Evolutionary conservation across 2,113 vertebrate species (phyloP).

Genomic region (Eira barbara): DNA sequence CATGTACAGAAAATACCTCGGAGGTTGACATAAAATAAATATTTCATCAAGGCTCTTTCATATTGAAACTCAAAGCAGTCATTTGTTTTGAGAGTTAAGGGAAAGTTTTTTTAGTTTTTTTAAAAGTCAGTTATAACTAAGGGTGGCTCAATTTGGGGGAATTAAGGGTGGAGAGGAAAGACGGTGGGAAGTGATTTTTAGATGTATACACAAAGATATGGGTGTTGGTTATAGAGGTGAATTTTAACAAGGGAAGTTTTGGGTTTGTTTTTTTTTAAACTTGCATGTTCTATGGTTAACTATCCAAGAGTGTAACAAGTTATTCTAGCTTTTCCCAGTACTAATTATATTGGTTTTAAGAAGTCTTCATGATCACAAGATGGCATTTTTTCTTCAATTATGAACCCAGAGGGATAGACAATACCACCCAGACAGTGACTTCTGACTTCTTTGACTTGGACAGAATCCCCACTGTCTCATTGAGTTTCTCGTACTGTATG

Average conservation of each 20-base stretch:
- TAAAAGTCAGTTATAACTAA: background rate
- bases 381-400: conserved; percentile 29
- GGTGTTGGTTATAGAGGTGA: background rate
- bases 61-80: conserved; percentile 4
- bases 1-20: conserved; percentile 64
- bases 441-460: background rate
- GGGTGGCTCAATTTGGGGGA: background rate
- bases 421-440: background rate
- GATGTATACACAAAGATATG: background rate
- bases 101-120: background rate
- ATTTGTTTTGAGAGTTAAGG: conserved; percentile 33
- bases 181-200: conserved; percentile 23
- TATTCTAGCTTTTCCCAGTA: conserved; percentile 23
- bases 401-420: conserved; percentile 34
- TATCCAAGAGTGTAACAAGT: conserved; percentile 21
- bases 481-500: conserved; percentile 57
- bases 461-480: background rate
- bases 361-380: conserved; percentile 5
- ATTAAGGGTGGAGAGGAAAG: background rate
- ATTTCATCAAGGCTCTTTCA: background rate
- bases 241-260: background rate
- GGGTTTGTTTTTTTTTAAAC: background rate
- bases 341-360: conserved; percentile 49
- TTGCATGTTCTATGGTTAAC: conserved; percentile 59
- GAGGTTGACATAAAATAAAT: conserved; percentile 29